Percentiles rank a stretch among this genome's conserved stretches.
These are phyloP conservation scores for Sebastes taczanowskii DNA, from an alignment of 2,797 vertebrate species.

Conservation along the genomic window DNA sequence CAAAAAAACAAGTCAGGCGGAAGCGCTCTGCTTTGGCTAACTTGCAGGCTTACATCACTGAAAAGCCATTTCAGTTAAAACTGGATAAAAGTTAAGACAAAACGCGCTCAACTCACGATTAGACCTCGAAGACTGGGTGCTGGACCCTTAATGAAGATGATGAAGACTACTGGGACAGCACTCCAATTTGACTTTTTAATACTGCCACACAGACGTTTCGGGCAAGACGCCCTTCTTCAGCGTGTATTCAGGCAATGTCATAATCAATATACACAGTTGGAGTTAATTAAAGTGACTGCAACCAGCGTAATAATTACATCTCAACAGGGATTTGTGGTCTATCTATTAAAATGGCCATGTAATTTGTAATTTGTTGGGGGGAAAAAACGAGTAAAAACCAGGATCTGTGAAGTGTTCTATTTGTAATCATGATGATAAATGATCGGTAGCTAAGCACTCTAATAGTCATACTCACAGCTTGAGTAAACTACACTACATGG, in stretches of 20 bases:
- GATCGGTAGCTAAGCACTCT: too few species aligned
- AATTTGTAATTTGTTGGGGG: accelerated
- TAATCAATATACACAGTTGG: neutral
- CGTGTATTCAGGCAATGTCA: neutral
- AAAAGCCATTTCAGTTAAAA: neutral
- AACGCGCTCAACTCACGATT: neutral
- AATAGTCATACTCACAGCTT: too few species aligned
- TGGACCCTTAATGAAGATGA: neutral
- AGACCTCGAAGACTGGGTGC: neutral
- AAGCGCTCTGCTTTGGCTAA: neutral
- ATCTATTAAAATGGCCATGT: too few species aligned
- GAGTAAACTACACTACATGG: too few species aligned
- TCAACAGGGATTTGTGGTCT: too few species aligned
- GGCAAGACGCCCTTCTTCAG: too few species aligned
- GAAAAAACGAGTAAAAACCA: too few species aligned
- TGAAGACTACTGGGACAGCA: neutral
- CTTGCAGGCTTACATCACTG: neutral
- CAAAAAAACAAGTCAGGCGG: constrained; percentile 5
- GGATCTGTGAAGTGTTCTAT: too few species aligned
- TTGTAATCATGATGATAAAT: too few species aligned
- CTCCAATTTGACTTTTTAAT: neutral
- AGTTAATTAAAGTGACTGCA: neutral
- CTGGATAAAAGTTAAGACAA: neutral
- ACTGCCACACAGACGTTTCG: too few species aligned
- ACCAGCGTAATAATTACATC: neutral